Conservation (phyloP, 2,888 invertebrate genomes). For the Pachycephus smyrnensis region DNA sequence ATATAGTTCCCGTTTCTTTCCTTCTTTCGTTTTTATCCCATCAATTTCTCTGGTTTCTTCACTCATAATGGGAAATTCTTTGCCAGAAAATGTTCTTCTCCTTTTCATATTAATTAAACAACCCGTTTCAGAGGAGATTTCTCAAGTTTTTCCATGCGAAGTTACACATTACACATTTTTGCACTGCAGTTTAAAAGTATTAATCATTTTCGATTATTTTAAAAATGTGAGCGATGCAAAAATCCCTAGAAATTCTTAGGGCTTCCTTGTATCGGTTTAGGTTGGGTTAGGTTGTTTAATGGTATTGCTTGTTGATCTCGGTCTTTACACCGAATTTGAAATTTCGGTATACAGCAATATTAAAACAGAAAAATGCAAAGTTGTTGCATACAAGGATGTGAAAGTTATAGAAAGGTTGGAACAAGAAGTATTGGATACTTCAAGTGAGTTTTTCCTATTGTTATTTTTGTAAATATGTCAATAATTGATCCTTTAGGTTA, state of each 20-base stretch:
- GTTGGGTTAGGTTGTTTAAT: neutral
- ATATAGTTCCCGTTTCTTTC: conserved; percentile 24
- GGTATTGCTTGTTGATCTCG: neutral
- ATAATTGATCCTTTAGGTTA: conserved; percentile 14
- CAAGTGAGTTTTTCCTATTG: conserved; percentile 27
- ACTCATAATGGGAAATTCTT: neutral
- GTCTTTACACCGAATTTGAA: neutral
- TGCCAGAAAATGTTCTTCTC: neutral
- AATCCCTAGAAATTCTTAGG: neutral
- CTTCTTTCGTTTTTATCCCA: neutral
- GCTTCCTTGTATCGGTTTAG: neutral
- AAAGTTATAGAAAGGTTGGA: conserved; percentile 26
- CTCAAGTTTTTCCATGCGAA: neutral
- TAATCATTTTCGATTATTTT: neutral
- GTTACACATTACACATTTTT: neutral
- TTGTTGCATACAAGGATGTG: conserved; percentile 34
- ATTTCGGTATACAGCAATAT: neutral
- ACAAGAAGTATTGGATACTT: conserved; percentile 28
- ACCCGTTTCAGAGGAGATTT: neutral
- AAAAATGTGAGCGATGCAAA: neutral
- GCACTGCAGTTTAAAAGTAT: neutral
- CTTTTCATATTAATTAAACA: neutral
- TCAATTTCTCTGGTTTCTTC: neutral
- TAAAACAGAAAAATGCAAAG: conserved; percentile 19
- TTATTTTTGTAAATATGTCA: conserved; percentile 7